phyloP scores from a whole-genome alignment of 2,113 vertebrate genomes.

The Pontoporia blainvillei region DNA sequence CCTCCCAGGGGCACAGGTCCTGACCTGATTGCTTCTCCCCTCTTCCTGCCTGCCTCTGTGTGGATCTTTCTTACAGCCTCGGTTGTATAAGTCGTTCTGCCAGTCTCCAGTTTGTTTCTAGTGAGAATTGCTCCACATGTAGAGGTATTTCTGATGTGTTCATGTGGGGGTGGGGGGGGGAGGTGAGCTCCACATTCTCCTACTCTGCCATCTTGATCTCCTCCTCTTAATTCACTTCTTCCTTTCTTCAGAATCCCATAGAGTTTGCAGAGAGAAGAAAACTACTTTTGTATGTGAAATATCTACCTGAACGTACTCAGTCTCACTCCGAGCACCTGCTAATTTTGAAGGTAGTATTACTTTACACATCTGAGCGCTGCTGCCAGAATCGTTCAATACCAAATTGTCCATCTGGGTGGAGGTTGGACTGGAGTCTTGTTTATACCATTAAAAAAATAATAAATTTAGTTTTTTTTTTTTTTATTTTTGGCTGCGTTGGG shows the following conservation, averaged over 20 bases:
- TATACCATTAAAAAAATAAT: neutral
- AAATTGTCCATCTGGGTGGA: neutral
- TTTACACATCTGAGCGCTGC: neutral
- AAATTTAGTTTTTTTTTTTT: no score
- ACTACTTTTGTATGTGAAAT: neutral
- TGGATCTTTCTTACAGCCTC: neutral
- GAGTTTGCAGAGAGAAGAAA: neutral
- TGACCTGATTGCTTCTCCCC: neutral
- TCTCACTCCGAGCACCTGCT: neutral
- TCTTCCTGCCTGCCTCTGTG: neutral
- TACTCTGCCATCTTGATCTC: neutral
- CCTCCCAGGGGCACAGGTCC: neutral
- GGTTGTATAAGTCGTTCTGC: neutral
- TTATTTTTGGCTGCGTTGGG: no score
- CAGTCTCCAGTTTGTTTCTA: neutral
- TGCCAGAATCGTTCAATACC: neutral
- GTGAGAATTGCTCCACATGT: neutral
- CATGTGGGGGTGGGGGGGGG: accelerated
- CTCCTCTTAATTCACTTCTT: neutral
- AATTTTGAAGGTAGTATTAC: neutral
- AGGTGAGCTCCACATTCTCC: neutral
- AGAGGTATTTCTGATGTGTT: neutral
- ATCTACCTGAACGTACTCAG: neutral
- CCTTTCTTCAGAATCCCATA: neutral
- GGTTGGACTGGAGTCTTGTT: neutral